Percentiles rank a stretch among this genome's conserved stretches.
phyloP scores from a whole-genome alignment of 2,113 vertebrate species.

The Sprattus sprattus region DNA sequence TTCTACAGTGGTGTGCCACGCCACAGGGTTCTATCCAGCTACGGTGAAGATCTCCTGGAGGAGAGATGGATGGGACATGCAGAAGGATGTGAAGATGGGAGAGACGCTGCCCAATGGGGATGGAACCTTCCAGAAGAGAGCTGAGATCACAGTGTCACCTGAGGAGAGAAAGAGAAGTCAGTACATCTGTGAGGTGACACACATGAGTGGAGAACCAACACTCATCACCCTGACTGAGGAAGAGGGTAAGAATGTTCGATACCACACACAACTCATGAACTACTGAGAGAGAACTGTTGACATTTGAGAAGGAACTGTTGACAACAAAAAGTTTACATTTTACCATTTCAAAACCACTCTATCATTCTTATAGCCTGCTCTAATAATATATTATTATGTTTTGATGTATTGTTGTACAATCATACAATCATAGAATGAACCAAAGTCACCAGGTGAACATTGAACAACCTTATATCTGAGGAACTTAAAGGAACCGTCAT shows the following conservation, averaged over 20 bases:
- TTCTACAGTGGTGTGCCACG: slow-evolving; percentile 50
- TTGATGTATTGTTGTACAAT: too few relatives aligned
- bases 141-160: slow-evolving; percentile 23
- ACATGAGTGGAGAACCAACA: background rate
- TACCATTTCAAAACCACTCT: too few relatives aligned
- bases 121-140: slow-evolving; percentile 56
- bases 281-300: background rate
- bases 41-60: slow-evolving; percentile 30
- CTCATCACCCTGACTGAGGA: background rate
- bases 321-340: too few relatives aligned
- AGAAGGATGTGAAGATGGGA: slow-evolving; percentile 39
- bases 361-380: too few relatives aligned
- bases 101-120: slow-evolving; percentile 54
- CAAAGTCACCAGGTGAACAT: too few relatives aligned
- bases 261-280: background rate
- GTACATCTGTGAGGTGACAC: slow-evolving; percentile 41
- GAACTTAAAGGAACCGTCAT: too few relatives aligned
- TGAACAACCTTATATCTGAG: too few relatives aligned
- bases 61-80: slow-evolving; percentile 29
- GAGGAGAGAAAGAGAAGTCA: background rate
- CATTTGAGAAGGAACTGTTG: too few relatives aligned
- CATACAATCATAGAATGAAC: too few relatives aligned
- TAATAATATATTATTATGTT: too few relatives aligned
- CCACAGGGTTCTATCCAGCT: slow-evolving; percentile 37
- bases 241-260: background rate